Base-by-base conservation (phyloP, 2,797 vertebrate species). In the Sebastiscus albofasciatus region DNA sequence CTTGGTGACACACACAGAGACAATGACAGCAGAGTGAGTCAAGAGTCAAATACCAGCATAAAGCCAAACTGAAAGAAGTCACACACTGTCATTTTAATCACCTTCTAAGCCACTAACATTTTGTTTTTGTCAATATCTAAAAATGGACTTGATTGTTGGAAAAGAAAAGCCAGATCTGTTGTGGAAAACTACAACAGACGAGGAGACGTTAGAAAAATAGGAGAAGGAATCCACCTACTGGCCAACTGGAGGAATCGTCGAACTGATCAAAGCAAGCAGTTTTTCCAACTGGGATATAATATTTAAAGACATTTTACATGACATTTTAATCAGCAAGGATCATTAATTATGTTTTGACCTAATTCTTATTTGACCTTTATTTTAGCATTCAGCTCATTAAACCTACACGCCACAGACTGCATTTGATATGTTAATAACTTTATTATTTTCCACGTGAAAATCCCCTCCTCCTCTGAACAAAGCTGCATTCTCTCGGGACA, bases 171-270 rank as follows among this genome's bases (percentile, higher is more conserved):
- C 36, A 52, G 42, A 42, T 36, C 36, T 66, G 24, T 31, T n/a
- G 3, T 78, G 85, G 83, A 86, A 90, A 87, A 78, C 72, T 84
- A 74, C 74, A 76, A 79, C 78, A 76, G 34, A 9, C 13, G 9
- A 0, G 9, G 54, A 76, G 27, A 58, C 0, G 1, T 9, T 9
- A 14, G 73, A 81, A 91, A 89, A 87, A 52, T 90, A 60, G 76
- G 59, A 27, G 61, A 85, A 88, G 75, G 74, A 20, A 9, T 24
- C 91, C 93, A 75, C 73, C 94, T 94, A 24, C 72, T 95, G 94
- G 92, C 39, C 75, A 24, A 62, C 0, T 2, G 12, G 3, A n/a
- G 69, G 76, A 81, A 77, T 39, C 18, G 8, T 66, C 46, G 11
- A 2, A 9, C 1, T 27, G 29, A 61, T 64, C 52, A 34, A 1